Base-by-base conservation (phyloP, 2,113 vertebrate species). In the Elephas maximus region DNA sequence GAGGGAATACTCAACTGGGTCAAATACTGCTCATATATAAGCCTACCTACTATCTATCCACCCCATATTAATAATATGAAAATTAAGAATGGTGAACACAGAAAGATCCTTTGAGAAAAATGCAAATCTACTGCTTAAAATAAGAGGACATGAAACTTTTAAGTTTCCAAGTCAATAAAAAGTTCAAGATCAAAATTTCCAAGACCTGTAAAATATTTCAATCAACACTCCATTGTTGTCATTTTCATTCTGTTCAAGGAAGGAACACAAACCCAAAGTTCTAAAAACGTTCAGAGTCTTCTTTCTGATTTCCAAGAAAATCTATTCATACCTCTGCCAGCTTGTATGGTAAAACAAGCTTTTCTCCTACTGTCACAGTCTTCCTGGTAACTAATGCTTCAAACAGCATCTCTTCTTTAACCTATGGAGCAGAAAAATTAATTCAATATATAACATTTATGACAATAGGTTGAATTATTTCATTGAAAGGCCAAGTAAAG, bases 341-440 rank as follows among this genome's bases (percentile, higher is more conserved):
- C 88, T 99, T 99, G 97, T 99, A 99, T 0, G 99, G 99, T 83
- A 99, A 98, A 60, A 99, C 99, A 95, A 99, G 99, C 98, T 99
- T 99, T 98, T 99, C 99, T 94, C 99, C 99, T 48, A 99, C 99
- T 2, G 99, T 99, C 69, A 99, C 99, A 0, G 99, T 99, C 98
- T 99, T 99, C 92, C 99, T 98, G 1, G 99, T 99, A 45, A 99
- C 99, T 97, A 99, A 98, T 51, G 99, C 99, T 98, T 99, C 99
- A 97, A 99, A 99, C 8, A 99, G 98, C 99, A 99, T 99, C 97
- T 99, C 99, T 97, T 99, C 99, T 98, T 99, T 99, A 83, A 99
- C 99, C 99, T 99, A 82, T 15, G 14, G 78, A 93, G 94, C 53
- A 93, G 53, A 93, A 97, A 94, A 69, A 48, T 8, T 94, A 92